Conservation (phyloP, 2,888 invertebrate genomes). For the Melanophora roralis region DNA sequence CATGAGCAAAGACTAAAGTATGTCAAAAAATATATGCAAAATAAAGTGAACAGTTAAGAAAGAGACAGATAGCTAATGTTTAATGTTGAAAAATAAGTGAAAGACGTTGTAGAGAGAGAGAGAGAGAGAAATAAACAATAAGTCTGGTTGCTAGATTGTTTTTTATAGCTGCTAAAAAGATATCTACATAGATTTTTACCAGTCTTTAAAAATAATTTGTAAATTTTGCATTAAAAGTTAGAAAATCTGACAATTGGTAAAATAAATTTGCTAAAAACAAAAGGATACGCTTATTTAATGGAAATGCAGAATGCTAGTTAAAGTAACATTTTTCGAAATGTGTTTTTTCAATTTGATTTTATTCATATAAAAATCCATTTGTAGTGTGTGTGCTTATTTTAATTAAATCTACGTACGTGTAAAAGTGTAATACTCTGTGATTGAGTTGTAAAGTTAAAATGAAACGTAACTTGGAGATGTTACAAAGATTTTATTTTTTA, state of each 20-base stretch:
- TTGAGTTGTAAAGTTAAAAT: conserved; percentile 19
- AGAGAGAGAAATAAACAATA: no score
- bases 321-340: conserved; percentile 20
- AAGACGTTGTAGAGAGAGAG: conserved; percentile 33
- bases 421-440: conserved; percentile 11
- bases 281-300: no score
- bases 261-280: not conserved
- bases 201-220: conserved; percentile 2
- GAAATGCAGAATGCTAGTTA: conserved; percentile 26
- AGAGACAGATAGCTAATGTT: conserved; percentile 1
- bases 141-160: conserved; percentile 52
- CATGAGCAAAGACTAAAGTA: no score
- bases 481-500: conserved; percentile 2
- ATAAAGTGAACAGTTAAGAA: conserved; percentile 38
- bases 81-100: not conserved
- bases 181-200: conserved; percentile 18
- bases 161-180: conserved; percentile 25
- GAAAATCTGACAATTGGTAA: conserved; percentile 21
- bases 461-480: conserved; percentile 26
- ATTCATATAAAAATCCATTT: conserved; percentile 47
- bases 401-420: no score
- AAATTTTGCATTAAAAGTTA: conserved; percentile 20
- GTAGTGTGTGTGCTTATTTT: conserved; percentile 13
- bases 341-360: conserved; percentile 12
- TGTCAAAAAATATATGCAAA: conserved; percentile 57